Base-by-base conservation (phyloP, 2,113 vertebrate genomes). In the Carassius gibelio region DNA sequence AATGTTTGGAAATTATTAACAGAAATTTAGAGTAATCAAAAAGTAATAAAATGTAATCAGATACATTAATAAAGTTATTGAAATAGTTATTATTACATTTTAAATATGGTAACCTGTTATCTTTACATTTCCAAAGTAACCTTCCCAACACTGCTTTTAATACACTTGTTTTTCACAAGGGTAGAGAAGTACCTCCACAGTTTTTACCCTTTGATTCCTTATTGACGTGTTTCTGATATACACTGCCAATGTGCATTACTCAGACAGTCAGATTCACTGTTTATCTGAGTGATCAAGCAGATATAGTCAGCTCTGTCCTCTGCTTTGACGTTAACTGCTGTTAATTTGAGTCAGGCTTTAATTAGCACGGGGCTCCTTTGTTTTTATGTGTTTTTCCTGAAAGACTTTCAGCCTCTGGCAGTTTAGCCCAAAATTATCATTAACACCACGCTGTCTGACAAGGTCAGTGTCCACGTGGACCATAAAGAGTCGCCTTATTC, bases 401-500 rank as follows among this genome's bases (percentile, higher is more conserved):
- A 62, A 75, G 38, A 50, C 23, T 48, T 84, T 50, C 17, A 84
- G 45, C 23, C 23, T 66, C 76, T 61, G 34, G 55, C 76, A 79
- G 38, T 79, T 79, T 42, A 42, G 19, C 21, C 38, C 17, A 38
- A 15, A 57, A 42, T 55, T 4, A 64, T 78, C 48, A 45, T 84
- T 38, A 57, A 78, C 34, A 0, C 4, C 50, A 26, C 0, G 2
- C 15, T 66, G 61, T 30, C 19, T 57, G 75, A 84, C 48, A 59
- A 38, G 64, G 50, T 50, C 62, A 85, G 11, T 38, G 15, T 19
- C 17, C 26, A 26, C 4, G 5, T 30, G 48, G 62, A 38, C 75
- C 64, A 79, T 79, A 78, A 79, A 85, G 48, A 79, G 62, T 26
- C 21, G 5, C 50, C n/a, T 85, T 77, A 59, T 68, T 78, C 34